phyloP scores from a whole-genome alignment of 2,888 invertebrate species.

The Hylaea fasciaria region DNA sequence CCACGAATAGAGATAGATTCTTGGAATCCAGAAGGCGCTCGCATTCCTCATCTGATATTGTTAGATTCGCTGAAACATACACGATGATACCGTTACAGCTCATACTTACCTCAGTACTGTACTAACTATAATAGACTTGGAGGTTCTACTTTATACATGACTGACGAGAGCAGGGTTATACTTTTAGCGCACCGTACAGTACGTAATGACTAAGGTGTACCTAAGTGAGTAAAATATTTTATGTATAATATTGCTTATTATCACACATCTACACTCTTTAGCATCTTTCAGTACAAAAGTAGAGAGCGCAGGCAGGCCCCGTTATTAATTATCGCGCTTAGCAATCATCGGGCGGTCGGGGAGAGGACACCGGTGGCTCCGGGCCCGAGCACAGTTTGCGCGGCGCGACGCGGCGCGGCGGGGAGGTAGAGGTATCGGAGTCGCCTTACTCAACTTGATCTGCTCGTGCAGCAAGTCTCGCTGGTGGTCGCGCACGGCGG shows the following conservation, averaged over 20 bases:
- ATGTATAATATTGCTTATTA: too few species aligned
- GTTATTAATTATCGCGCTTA: slow-evolving; percentile 15
- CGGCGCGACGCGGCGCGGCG: too few species aligned
- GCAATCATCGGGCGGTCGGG: too few species aligned
- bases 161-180: too few species aligned
- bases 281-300: too few species aligned
- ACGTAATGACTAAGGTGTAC: too few species aligned
- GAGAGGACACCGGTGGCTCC: background rate
- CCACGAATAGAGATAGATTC: slow-evolving; percentile 75
- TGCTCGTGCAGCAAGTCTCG: slow-evolving; percentile 83
- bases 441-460: slow-evolving; percentile 77
- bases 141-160: too few species aligned
- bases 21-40: slow-evolving; percentile 72
- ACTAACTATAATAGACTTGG: too few species aligned
- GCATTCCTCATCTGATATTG: slow-evolving; percentile 78
- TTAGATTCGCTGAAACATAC: slow-evolving; percentile 68
- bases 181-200: too few species aligned
- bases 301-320: background rate
- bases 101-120: too few species aligned
- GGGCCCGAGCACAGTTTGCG: background rate
- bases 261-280: too few species aligned
- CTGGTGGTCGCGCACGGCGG: slow-evolving; percentile 80
- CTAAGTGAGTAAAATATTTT: too few species aligned
- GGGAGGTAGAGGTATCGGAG: background rate
- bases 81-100: background rate